These are phyloP conservation scores for Menidia beryllina DNA, from an alignment of 2,113 vertebrate genomes.

Conservation along the genomic window DNA sequence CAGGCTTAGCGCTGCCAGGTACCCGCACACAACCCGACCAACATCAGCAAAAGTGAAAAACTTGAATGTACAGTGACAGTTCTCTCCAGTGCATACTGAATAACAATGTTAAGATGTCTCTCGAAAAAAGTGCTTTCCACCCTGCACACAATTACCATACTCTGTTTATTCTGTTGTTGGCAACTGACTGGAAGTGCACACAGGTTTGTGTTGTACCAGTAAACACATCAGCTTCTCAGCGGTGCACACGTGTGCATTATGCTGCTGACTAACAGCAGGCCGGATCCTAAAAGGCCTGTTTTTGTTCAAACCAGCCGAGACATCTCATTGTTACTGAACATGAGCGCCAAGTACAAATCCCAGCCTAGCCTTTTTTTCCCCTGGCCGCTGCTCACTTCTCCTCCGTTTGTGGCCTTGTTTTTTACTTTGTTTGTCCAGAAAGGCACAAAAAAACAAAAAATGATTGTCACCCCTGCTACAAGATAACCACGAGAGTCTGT, in stretches of 20 bases:
- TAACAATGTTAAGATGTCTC: too few relatives aligned
- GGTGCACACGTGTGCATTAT: slow-evolving; percentile 33
- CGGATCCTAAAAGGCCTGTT: slow-evolving; percentile 19
- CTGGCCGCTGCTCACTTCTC: too few relatives aligned
- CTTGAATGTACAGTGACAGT: slow-evolving; percentile 27
- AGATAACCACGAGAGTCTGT: neutral
- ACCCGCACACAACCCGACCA: neutral
- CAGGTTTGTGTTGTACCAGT: slow-evolving; percentile 38
- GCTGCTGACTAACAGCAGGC: slow-evolving; percentile 43
- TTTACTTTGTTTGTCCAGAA: neutral
- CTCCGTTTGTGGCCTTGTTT: neutral
- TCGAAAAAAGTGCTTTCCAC: neutral
- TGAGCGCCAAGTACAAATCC: neutral
- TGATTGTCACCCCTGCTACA: neutral
- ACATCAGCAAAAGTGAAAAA: neutral
- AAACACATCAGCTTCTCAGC: slow-evolving; percentile 18
- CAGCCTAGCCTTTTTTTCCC: too few relatives aligned
- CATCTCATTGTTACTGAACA: neutral
- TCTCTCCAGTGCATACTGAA: neutral
- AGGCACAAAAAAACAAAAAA: neutral
- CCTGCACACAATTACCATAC: neutral
- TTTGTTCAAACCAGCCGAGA: slow-evolving; percentile 15
- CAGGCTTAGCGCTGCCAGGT: neutral
- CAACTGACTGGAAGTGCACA: neutral
- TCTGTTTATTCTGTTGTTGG: too few relatives aligned